A percentile compares a stretch with the other conserved stretches of the same genome.
phyloP scores from a whole-genome alignment of 2,797 vertebrate species.

The Epinephelus malabaricus region DNA sequence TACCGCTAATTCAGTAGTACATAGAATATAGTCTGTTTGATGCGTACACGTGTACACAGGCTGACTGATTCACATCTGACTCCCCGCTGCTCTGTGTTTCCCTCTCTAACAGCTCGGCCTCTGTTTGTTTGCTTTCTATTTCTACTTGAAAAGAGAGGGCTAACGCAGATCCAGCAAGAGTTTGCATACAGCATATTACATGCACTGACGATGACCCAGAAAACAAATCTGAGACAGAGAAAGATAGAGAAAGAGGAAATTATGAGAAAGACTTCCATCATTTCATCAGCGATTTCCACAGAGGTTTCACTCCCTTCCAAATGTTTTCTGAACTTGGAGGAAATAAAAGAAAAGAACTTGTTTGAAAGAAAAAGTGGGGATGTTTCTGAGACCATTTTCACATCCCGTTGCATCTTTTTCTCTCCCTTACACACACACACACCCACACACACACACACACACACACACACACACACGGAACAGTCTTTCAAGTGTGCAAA shows the following conservation, averaged over 20 bases:
- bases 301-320: constrained; percentile 16
- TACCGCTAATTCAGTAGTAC: background rate
- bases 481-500: constrained; percentile 62
- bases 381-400: constrained; percentile 29
- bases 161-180: constrained; percentile 37
- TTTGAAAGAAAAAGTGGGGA: constrained; percentile 39
- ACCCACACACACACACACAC: background rate
- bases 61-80: constrained; percentile 4
- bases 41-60: constrained; percentile 10
- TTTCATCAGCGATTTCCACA: constrained; percentile 23
- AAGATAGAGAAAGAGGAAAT: constrained; percentile 1
- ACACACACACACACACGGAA: constrained; percentile 5
- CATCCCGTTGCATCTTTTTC: constrained; percentile 29
- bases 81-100: constrained; percentile 18
- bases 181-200: constrained; percentile 21
- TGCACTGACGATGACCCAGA: constrained; percentile 45
- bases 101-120: background rate
- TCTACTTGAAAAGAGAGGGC: background rate
- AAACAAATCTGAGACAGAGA: constrained; percentile 34
- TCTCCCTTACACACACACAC: background rate
- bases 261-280: constrained; percentile 25
- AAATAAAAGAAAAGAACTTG: background rate
- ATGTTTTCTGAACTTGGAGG: constrained; percentile 21
- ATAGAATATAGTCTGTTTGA: background rate
- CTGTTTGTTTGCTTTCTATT: background rate